Evolutionary conservation across 37 sponge, comb jelly and placozoan species (phyloP), one percentile per base, ranked within the genome.

Genomic region (Oopsacas minuta): DNA sequence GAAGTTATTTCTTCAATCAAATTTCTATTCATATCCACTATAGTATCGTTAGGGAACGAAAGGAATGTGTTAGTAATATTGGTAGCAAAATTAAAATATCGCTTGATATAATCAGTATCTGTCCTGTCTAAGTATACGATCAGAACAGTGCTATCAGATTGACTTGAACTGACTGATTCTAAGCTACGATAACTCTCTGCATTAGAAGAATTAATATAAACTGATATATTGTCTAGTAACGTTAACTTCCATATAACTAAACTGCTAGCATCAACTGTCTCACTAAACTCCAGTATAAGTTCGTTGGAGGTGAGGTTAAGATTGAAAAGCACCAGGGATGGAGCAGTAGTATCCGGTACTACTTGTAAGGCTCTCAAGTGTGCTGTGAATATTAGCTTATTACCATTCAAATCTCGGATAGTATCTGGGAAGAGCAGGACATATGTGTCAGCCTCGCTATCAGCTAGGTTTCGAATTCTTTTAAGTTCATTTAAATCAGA

Each of bases 401-500:
- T 95, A 15, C 37, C 88, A 42, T 95, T 92, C 95, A 95, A 92
- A 36, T 95, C 95, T 37, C 30, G 34, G 37, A 95, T 88, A 46
- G 95, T 85, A 15, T 23, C 23, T 23, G 52, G 23, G 0, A 91
- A 87, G 1, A 91, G 90, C 0, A 37, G 8, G 34, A 95, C 36
- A 36, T 89, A 36, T 8, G 90, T 92, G 39, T 88, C 86, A 1
- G 81, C 23, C 28, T 86, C 86, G 49, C 36, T 39, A 0, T 89
- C 90, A 37, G 95, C 91, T 49, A 95, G 25, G 22, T 83, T 42
- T 0, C 53, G 81, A 81, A 90, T 37, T 75, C 91, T 85, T 84
- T 95, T 95, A 81, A 95, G 86, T 37, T 90, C 90, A 83, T 95
- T 92, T 39, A 95, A 86, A 86, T 95, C 95, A 32, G 5, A 84